Percentiles rank a stretch among this genome's conserved stretches.
phyloP scores from a whole-genome alignment of 2,888 invertebrate species.

The Drosophila fulvimacula region DNA sequence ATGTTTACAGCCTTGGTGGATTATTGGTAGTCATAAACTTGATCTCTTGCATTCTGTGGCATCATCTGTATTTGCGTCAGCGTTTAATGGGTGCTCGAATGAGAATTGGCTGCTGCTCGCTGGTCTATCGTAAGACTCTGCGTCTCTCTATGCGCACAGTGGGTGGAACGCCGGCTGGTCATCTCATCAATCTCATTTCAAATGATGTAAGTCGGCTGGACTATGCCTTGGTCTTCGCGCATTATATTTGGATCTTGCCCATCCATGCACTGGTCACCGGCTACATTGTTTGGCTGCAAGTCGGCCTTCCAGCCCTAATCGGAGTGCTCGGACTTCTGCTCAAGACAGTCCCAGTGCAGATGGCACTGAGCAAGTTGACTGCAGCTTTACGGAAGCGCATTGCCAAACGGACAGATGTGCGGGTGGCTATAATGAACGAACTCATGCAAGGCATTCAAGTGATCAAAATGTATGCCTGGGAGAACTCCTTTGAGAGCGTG shows the following conservation, averaged over 20 bases:
- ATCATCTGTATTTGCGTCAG: slow-evolving; percentile 84
- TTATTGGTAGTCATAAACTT: slow-evolving; percentile 86
- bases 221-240: slow-evolving; percentile 91
- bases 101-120: slow-evolving; percentile 87
- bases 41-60: slow-evolving; percentile 82
- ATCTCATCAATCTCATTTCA: slow-evolving; percentile 96
- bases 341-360: slow-evolving; percentile 93
- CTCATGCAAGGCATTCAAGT: slow-evolving; percentile 97
- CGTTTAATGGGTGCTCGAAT: slow-evolving; percentile 87
- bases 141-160: slow-evolving; percentile 89
- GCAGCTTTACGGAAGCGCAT: slow-evolving; percentile 88
- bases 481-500: slow-evolving; percentile 93
- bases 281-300: slow-evolving; percentile 91
- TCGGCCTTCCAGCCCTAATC: slow-evolving; percentile 90
- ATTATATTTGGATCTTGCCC: slow-evolving; percentile 95
- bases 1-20: slow-evolving; percentile 81
- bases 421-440: slow-evolving; percentile 97
- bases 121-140: slow-evolving; percentile 86
- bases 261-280: slow-evolving; percentile 88
- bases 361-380: slow-evolving; percentile 82
- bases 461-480: slow-evolving; percentile 99
- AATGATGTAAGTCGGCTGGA: slow-evolving; percentile 98
- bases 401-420: slow-evolving; percentile 93
- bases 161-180: slow-evolving; percentile 91
- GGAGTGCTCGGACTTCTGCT: slow-evolving; percentile 92